phyloP scores from a whole-genome alignment of 2,888 invertebrate genomes.

The Agrochola lychnidis region DNA sequence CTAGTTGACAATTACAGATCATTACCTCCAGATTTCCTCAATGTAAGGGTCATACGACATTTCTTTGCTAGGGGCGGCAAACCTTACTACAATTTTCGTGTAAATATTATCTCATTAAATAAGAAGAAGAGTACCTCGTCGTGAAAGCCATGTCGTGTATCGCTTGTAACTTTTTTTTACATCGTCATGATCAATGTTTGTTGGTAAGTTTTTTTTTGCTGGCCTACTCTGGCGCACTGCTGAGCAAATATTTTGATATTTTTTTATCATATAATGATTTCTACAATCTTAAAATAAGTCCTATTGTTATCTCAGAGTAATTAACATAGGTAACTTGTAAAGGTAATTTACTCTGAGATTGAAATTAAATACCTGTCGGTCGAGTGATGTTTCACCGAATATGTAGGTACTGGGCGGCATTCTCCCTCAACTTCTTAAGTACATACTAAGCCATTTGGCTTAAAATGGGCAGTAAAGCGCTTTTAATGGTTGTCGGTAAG shows the following conservation, averaged over 20 bases:
- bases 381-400: conserved; percentile 2
- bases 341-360: conserved; percentile 7
- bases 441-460: conserved; percentile 20
- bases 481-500: conserved; percentile 14
- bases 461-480: conserved; percentile 24
- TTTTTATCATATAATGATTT: neutral
- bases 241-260: no score
- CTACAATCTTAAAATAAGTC: neutral
- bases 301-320: neutral
- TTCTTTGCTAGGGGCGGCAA: neutral
- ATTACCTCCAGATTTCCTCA: conserved; percentile 21
- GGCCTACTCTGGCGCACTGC: no score
- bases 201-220: neutral
- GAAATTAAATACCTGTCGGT: conserved; percentile 18
- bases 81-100: neutral
- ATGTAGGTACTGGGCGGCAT: conserved; percentile 4
- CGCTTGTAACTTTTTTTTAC: neutral
- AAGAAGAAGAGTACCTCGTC: neutral
- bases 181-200: no score
- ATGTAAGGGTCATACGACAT: neutral
- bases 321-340: neutral
- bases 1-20: conserved; percentile 26
- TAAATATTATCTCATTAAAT: conserved; percentile 5
- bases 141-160: neutral
- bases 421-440: conserved; percentile 11